Evolutionary conservation across 2,888 invertebrate genomes (phyloP).

Genomic region (Drosophila flavopinicola): DNA sequence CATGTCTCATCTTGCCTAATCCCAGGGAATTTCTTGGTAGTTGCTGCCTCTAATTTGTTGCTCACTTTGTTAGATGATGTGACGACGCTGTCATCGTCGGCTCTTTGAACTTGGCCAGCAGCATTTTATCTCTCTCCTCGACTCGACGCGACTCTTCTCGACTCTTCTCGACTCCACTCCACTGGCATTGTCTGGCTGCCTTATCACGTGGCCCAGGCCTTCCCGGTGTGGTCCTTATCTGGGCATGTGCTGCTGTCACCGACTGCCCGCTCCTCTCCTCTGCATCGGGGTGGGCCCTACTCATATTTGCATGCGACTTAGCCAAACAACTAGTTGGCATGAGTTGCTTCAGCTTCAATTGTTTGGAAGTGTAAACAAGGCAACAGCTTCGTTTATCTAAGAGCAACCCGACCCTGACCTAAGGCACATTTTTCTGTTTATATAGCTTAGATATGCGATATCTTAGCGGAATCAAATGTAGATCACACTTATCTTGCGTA

Average conservation of each 20-base stretch:
- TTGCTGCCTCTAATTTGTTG: constrained; percentile 67
- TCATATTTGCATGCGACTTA: constrained; percentile 53
- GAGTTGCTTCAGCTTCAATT: constrained; percentile 12
- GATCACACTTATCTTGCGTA: constrained; percentile 8
- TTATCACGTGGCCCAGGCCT: constrained; percentile 8
- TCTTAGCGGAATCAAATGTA: constrained; percentile 1
- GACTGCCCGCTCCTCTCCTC: not conserved
- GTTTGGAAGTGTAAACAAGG: constrained; percentile 7
- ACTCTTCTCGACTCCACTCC: constrained; percentile 9
- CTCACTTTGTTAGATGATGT: constrained; percentile 64
- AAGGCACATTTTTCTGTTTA: constrained; percentile 25
- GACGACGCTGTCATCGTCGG: constrained; percentile 57
- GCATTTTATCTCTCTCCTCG: constrained; percentile 38
- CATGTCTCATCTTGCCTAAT: constrained; percentile 12
- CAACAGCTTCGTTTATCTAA: constrained; percentile 25
- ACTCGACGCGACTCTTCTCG: constrained; percentile 2
- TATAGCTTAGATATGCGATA: constrained; percentile 5
- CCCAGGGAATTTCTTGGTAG: constrained; percentile 49
- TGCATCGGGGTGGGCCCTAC: constrained; percentile 22
- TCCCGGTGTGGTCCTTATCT: constrained; percentile 54
- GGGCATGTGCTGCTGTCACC: constrained; percentile 42
- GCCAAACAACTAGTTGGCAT: constrained; percentile 50
- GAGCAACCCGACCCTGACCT: constrained; percentile 42
- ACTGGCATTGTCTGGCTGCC: constrained; percentile 10
- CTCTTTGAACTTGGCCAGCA: constrained; percentile 66